phyloP scores from a whole-genome alignment of 2,797 vertebrate species.

The Sphaeramia orbicularis region DNA sequence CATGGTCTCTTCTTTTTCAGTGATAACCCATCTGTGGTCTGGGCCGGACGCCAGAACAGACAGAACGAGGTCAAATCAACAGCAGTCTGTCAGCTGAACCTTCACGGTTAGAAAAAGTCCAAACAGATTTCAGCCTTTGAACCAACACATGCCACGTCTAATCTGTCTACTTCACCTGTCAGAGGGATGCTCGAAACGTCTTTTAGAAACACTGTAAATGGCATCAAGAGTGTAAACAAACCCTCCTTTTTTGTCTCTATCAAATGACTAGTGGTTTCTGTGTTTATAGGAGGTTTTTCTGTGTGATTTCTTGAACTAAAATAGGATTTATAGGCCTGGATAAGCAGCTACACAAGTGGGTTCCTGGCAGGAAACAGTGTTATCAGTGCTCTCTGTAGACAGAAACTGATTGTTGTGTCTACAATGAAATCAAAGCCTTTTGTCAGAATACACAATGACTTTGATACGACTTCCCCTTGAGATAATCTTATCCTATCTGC shows the following conservation, averaged over 20 bases:
- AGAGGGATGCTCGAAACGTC: constrained; percentile 13
- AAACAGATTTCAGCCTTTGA: constrained; percentile 65
- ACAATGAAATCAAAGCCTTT: constrained; percentile 44
- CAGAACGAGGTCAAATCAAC: constrained; percentile 10
- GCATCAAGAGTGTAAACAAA: neutral
- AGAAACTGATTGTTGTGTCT: constrained; percentile 41
- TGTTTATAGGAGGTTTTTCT: constrained; percentile 4
- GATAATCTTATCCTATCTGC: constrained; percentile 43
- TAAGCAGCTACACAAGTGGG: constrained; percentile 11
- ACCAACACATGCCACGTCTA: constrained; percentile 36
- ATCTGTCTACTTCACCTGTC: constrained; percentile 48
- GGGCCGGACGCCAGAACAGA: constrained; percentile 52
- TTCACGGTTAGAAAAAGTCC: constrained; percentile 42
- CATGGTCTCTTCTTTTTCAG: constrained; percentile 21
- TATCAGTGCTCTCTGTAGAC: constrained; percentile 24
- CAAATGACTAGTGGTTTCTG: neutral
- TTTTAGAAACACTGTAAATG: constrained; percentile 2
- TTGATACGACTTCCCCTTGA: constrained; percentile 46
- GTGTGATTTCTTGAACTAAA: neutral
- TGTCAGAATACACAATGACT: constrained; percentile 43
- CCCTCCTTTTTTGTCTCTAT: neutral
- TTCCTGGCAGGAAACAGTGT: constrained; percentile 42
- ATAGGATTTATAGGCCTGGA: neutral
- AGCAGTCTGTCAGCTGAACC: constrained; percentile 33
- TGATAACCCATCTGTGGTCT: constrained; percentile 52